Evolutionary conservation across 2,113 vertebrate species (phyloP).

Genomic region (Morone chrysops): DNA sequence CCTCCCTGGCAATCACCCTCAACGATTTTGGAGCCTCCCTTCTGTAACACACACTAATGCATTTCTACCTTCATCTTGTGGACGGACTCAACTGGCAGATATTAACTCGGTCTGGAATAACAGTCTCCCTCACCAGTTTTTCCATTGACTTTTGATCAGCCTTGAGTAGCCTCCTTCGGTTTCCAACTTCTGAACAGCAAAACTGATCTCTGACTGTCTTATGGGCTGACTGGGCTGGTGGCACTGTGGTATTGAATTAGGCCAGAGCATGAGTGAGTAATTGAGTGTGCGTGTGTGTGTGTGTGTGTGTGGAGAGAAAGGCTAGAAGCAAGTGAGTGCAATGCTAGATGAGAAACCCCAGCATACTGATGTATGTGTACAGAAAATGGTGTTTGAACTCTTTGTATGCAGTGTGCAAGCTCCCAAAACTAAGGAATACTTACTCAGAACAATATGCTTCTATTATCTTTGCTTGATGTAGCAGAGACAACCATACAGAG

Average conservation of each 20-base stretch:
- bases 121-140: conserved; percentile 6
- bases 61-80: conserved; percentile 57
- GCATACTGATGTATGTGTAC: background rate
- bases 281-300: conserved; percentile 20
- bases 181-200: conserved; percentile 56
- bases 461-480: background rate
- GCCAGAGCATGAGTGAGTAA: conserved; percentile 48
- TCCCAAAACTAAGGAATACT: background rate
- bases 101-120: conserved; percentile 65
- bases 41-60: conserved; percentile 81
- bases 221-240: conserved; percentile 68
- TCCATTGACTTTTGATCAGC: conserved; percentile 40
- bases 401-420: background rate
- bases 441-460: background rate
- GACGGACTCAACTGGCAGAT: conserved; percentile 57
- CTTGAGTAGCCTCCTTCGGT: conserved; percentile 45
- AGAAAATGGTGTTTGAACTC: conserved; percentile 3
- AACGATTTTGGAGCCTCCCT: conserved; percentile 56
- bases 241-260: conserved; percentile 48
- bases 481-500: conserved; percentile 13
- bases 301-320: conserved; percentile 17
- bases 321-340: conserved; percentile 31
- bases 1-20: conserved; percentile 54
- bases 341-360: conserved; percentile 19
- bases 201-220: conserved; percentile 56